Base-by-base conservation (phyloP, 1,140 invertebrate species). In the Drosophila lacteicornis region DNA sequence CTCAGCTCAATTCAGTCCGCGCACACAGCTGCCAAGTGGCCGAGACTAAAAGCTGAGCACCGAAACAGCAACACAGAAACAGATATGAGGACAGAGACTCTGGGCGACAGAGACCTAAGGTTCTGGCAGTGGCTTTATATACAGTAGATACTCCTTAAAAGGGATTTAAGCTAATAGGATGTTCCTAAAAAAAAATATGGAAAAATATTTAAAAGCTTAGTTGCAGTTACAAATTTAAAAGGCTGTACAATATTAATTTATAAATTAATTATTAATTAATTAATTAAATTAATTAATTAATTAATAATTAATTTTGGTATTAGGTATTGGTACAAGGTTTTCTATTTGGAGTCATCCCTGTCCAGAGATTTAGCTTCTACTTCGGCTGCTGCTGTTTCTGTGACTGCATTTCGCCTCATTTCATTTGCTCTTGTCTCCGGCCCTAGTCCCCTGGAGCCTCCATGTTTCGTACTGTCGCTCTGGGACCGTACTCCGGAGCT, bases 371-470 rank as follows among this genome's bases (percentile, higher is more conserved):
- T 55, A 55, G 67, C 67, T 55, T 70, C 49, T 55, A 56, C 55
- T 43, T 43, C n/a, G 12, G 47, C 71, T 43, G 47, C 71, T 43
- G 25, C 55, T 58, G 62, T 25, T 77, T 50, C 65, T 58, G 47
- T 36, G 79, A 60, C 74, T 86, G 59, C 82, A 83, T 49, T 43
- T 83, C 61, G 84, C 76, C 84, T 88, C 81, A 87, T 90, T 88
- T 80, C 81, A 73, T 73, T 85, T 85, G 58, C 69, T 49, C 59
- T 71, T 27, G 42, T 62, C 67, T 53, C 59, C 43, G 33, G 36
- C 19, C 22, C 19, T 1, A 25, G 55, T 47, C 19, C 6, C 49
- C 76, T 17, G 45, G 36, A 15, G 9, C 5, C 27, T n/a, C 33
- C 59, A 45, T 15, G 27, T 17, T 46, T 45, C 53, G 9, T 49